Evolutionary conservation across 2,888 invertebrate genomes (phyloP).

Genomic region (Sepiola atlantica): DNA sequence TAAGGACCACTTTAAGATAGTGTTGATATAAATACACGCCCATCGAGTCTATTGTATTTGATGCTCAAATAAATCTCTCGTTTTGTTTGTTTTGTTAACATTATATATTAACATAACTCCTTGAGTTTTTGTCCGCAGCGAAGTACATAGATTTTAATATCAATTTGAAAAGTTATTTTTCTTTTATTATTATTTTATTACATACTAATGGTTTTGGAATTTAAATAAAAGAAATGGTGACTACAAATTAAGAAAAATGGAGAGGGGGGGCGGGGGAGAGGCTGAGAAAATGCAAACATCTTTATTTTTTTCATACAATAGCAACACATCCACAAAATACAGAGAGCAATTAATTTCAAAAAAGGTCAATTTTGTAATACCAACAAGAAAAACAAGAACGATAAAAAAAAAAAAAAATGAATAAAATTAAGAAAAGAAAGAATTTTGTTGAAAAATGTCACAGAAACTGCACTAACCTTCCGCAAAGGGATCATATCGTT

Average conservation of each 20-base stretch:
- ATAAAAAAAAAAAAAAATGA: conserved; percentile 12
- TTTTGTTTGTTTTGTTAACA: too few species aligned
- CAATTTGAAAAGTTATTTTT: neutral
- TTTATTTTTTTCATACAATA: neutral
- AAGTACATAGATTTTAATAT: too few species aligned
- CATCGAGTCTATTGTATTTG: too few species aligned
- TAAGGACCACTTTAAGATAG: too few species aligned
- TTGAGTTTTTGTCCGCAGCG: too few species aligned
- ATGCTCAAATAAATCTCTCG: too few species aligned
- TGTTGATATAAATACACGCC: too few species aligned
- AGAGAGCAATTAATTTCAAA: neutral
- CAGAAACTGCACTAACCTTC: conserved; percentile 84
- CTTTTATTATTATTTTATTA: too few species aligned
- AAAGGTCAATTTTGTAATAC: neutral
- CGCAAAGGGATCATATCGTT: conserved; percentile 96
- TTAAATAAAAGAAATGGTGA: neutral
- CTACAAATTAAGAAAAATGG: neutral
- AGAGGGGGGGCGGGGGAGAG: neutral
- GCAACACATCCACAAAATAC: neutral
- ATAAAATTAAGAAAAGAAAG: neutral
- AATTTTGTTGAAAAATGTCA: neutral
- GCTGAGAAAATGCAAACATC: neutral
- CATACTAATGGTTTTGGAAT: too few species aligned
- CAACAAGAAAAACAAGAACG: neutral
- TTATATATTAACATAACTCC: too few species aligned